Conservation (phyloP, 2,888 invertebrate species). For the Notodonta dromedarius region DNA sequence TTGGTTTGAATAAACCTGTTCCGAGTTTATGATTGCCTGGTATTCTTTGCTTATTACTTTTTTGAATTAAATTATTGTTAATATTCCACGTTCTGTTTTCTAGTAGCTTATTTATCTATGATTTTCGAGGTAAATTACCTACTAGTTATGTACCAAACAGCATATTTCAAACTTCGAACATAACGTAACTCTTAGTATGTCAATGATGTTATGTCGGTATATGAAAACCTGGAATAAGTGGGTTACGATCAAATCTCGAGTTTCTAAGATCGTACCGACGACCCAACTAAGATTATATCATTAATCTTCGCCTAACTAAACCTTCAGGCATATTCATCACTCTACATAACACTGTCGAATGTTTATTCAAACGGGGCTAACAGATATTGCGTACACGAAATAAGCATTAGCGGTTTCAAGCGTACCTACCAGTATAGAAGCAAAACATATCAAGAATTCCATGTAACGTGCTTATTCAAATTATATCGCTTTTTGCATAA, state of each 20-base stretch:
- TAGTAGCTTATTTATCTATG: too few relatives aligned
- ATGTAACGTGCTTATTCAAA: conserved; percentile 37
- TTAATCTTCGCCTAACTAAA: conserved; percentile 1
- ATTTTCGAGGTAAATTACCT: too few relatives aligned
- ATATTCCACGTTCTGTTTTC: not conserved
- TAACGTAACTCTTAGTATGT: too few relatives aligned
- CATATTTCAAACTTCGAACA: too few relatives aligned
- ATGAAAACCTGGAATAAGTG: too few relatives aligned
- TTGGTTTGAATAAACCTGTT: not conserved
- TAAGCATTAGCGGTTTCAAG: conserved; percentile 41
- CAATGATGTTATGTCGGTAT: too few relatives aligned
- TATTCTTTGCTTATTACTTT: not conserved
- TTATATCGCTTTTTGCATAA: conserved; percentile 24
- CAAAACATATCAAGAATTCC: conserved; percentile 38
- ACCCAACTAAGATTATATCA: not conserved
- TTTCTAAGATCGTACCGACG: not conserved
- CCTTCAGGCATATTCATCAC: conserved; percentile 8
- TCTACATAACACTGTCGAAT: conserved; percentile 18
- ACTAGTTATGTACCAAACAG: too few relatives aligned
- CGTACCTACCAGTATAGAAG: conserved; percentile 25
- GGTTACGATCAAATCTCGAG: too few relatives aligned
- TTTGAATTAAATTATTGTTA: not conserved
- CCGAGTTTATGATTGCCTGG: conserved; percentile 5
- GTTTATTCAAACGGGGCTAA: conserved; percentile 32
- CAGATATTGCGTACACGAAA: conserved; percentile 37